These are phyloP conservation scores for Erinaceus europaeus DNA, from an alignment of 2,113 vertebrate species.

Conservation along the genomic window DNA sequence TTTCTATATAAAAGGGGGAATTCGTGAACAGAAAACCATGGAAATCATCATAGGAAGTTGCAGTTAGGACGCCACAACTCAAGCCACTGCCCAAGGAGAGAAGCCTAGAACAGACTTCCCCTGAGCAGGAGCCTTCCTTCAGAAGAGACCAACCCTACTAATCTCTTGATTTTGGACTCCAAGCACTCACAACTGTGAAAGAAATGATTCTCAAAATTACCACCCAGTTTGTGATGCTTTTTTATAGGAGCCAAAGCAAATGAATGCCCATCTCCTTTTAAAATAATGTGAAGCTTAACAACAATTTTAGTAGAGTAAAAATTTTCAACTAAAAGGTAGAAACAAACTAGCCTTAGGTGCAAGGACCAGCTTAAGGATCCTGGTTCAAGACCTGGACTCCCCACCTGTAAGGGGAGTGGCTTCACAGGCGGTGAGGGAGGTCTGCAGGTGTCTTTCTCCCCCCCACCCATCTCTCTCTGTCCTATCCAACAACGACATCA, in stretches of 20 bases:
- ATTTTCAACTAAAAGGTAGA: slow-evolving; percentile 1
- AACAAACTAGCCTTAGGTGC: neutral
- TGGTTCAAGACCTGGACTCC: no score
- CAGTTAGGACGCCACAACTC: neutral
- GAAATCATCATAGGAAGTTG: neutral
- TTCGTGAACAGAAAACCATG: neutral
- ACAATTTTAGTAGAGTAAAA: neutral
- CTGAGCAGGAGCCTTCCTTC: neutral
- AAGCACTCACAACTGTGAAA: neutral
- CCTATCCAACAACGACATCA: no score
- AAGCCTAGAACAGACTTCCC: neutral
- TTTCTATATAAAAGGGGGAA: neutral
- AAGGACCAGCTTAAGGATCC: neutral
- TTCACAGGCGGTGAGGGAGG: no score
- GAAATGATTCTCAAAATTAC: neutral
- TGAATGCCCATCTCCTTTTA: neutral
- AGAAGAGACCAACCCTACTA: neutral
- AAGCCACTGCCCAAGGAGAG: neutral
- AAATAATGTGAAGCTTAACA: neutral
- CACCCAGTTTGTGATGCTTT: neutral
- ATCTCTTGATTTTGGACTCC: neutral
- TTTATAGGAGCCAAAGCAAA: neutral
- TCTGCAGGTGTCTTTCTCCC: no score
- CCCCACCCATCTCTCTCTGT: no score
- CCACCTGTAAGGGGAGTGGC: no score